Conservation (phyloP, 2,797 vertebrate species). For the Podargus strigoides region DNA sequence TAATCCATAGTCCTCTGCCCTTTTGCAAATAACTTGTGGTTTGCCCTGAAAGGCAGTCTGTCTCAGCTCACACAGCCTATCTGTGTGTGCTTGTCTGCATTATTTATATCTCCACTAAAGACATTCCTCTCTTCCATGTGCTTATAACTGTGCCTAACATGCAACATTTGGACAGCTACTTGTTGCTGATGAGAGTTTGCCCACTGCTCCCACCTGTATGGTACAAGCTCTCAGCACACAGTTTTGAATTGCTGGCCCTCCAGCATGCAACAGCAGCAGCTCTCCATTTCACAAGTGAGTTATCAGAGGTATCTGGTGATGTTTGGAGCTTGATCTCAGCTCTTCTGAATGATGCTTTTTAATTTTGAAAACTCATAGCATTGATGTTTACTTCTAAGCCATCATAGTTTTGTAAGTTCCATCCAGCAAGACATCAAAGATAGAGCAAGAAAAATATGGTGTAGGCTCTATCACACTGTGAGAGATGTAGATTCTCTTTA, state of each 20-base stretch:
- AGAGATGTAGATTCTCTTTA: neutral
- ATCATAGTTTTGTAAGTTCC: neutral
- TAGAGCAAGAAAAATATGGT: too few species aligned
- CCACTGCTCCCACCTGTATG: neutral
- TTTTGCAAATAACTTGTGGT: slow-evolving; percentile 57
- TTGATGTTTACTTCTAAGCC: neutral
- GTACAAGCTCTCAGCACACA: neutral
- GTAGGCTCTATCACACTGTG: neutral
- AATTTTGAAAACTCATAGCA: neutral
- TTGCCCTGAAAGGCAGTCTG: slow-evolving; percentile 5
- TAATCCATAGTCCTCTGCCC: slow-evolving; percentile 41
- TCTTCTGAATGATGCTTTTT: neutral
- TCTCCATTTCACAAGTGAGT: neutral
- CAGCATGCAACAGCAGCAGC: neutral
- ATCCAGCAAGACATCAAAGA: neutral
- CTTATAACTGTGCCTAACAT: neutral
- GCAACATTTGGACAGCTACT: neutral
- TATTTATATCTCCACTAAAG: neutral
- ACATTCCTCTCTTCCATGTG: neutral
- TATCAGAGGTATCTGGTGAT: neutral
- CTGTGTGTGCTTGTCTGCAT: slow-evolving; percentile 4
- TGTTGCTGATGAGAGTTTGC: neutral
- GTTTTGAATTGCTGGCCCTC: neutral
- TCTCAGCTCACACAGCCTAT: slow-evolving; percentile 22
- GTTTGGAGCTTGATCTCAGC: neutral